A percentile compares a stretch with the other conserved stretches of the same genome.
phyloP scores from a whole-genome alignment of 1,140 invertebrate genomes.

The Bombus confusus region DNA sequence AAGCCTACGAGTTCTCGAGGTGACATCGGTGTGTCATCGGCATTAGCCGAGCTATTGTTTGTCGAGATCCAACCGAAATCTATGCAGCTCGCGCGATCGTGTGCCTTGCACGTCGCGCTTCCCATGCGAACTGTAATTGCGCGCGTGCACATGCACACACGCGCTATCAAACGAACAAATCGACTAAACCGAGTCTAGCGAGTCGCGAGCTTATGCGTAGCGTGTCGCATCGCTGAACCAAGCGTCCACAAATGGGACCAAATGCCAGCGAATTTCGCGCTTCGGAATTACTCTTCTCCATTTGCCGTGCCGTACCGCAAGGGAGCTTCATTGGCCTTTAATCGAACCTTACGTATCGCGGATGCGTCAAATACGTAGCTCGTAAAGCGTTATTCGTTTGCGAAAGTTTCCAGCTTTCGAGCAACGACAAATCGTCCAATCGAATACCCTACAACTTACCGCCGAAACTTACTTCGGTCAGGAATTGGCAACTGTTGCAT shows the following conservation, averaged over 20 bases:
- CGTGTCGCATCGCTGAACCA: no score
- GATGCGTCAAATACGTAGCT: not conserved
- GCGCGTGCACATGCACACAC: not conserved
- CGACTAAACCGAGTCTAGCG: not conserved
- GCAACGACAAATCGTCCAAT: no score
- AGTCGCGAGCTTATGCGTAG: not conserved
- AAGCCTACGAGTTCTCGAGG: constrained; percentile 49
- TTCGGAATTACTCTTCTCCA: not conserved
- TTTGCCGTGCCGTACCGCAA: no score
- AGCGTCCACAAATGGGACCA: not conserved
- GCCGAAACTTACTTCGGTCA: not conserved
- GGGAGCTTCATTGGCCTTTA: not conserved
- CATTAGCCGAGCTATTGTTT: constrained; percentile 68
- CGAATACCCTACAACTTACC: not conserved
- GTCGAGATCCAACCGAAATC: constrained; percentile 58
- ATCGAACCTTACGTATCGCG: not conserved
- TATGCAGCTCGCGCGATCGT: constrained; percentile 37
- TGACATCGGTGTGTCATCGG: constrained; percentile 66
- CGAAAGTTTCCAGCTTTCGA: not conserved
- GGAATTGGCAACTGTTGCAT: constrained; percentile 24
- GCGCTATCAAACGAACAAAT: not conserved
- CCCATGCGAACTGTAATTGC: no score
- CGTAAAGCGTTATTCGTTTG: constrained; percentile 19
- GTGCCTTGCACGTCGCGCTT: no score
- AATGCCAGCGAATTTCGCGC: constrained; percentile 13